phyloP scores from a whole-genome alignment of 2,113 vertebrate genomes.

The Tupaia tana region DNA sequence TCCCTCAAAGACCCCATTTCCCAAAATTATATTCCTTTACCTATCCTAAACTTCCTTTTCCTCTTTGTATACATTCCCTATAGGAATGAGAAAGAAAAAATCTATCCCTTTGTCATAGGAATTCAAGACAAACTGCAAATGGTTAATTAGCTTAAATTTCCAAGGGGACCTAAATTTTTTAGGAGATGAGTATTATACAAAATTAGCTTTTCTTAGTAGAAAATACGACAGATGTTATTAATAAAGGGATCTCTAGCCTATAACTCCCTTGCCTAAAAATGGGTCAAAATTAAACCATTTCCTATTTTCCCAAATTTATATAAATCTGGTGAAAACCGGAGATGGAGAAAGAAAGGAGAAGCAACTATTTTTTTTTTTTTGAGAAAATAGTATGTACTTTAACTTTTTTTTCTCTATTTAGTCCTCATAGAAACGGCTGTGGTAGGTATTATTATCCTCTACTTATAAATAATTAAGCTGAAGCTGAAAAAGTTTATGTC shows the following conservation, averaged over 20 bases:
- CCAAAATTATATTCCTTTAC: neutral
- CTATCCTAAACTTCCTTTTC: neutral
- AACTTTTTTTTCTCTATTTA: neutral
- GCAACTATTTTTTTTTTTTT: neutral
- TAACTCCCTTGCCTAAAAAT: neutral
- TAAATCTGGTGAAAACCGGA: neutral
- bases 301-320: slow-evolving; percentile 39
- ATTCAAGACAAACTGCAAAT: slow-evolving; percentile 40
- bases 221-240: neutral
- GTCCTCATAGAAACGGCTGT: neutral
- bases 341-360: neutral
- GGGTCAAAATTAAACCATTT: slow-evolving; percentile 25
- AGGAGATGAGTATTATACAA: neutral
- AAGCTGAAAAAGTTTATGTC: neutral
- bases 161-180: neutral
- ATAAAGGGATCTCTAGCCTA: neutral
- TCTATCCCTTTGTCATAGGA: neutral
- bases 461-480: slow-evolving; percentile 9
- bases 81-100: neutral
- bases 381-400: neutral
- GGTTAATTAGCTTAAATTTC: neutral
- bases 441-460: neutral
- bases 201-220: slow-evolving; percentile 55
- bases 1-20: neutral
- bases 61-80: neutral